Evolutionary conservation across 2,113 vertebrate genomes (phyloP).

Genomic region (Gallinago jamesoni): DNA sequence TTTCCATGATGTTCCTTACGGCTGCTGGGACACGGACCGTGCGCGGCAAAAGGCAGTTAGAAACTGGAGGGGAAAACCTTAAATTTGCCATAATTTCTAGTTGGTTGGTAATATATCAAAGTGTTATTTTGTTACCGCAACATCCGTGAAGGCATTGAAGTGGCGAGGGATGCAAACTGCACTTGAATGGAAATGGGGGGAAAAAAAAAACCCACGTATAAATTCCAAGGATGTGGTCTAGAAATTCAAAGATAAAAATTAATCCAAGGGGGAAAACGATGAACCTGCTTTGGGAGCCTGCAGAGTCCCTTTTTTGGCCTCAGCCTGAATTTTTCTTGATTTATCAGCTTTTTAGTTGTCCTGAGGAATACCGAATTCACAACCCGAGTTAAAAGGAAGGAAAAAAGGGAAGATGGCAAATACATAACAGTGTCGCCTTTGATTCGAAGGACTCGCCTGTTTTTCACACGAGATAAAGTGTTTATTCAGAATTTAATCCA

Average conservation of each 20-base stretch:
- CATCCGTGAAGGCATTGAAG: fast-evolving
- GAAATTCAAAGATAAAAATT: neutral
- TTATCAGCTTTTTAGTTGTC: neutral
- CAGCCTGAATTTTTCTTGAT: neutral
- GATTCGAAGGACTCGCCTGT: neutral
- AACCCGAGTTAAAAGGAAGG: neutral
- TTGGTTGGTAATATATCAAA: neutral
- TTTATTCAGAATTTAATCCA: neutral
- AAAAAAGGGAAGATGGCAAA: neutral
- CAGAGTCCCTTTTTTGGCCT: neutral
- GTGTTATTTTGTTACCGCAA: neutral
- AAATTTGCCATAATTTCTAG: neutral
- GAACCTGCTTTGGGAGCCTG: neutral
- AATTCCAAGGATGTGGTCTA: neutral
- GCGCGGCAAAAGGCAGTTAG: neutral
- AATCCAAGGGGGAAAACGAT: no score
- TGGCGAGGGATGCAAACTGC: neutral
- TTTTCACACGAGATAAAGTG: slow-evolving; percentile 19
- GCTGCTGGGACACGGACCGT: neutral
- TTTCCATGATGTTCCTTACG: neutral
- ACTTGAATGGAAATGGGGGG: neutral
- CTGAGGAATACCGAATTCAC: neutral
- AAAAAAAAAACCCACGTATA: fast-evolving
- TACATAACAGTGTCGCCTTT: neutral
- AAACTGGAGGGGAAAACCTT: neutral